These are phyloP conservation scores for Sardinella longiceps DNA, from an alignment of 2,797 vertebrate species.

Conservation along the genomic window DNA sequence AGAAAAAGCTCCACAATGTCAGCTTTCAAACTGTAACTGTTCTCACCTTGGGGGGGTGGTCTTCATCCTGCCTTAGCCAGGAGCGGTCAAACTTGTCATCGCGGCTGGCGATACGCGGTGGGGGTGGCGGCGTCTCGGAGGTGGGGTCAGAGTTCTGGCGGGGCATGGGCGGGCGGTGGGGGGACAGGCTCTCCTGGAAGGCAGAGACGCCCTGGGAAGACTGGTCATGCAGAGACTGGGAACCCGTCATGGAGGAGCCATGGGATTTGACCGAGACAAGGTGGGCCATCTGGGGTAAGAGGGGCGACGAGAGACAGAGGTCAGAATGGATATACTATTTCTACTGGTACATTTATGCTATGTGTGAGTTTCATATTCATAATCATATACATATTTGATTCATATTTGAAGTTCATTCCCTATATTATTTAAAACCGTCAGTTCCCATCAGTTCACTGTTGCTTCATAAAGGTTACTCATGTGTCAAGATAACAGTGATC, in stretches of 20 bases:
- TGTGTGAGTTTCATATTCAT: too few species aligned
- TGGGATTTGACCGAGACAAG: constrained; percentile 96
- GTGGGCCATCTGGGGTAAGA: constrained; percentile 83
- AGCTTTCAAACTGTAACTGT: not conserved
- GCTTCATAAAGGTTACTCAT: too few species aligned
- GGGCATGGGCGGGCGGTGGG: constrained; percentile 94
- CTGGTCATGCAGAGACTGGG: constrained; percentile 96
- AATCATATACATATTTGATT: too few species aligned
- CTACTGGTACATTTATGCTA: not conserved
- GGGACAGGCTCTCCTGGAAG: constrained; percentile 88
- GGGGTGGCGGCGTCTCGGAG: constrained; percentile 93
- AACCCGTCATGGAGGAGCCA: constrained; percentile 90
- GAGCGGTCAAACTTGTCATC: constrained; percentile 94
- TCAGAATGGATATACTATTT: not conserved
- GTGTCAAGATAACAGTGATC: too few species aligned
- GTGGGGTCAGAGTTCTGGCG: constrained; percentile 99
- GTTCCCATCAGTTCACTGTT: too few species aligned
- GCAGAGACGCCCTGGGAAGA: constrained; percentile 89
- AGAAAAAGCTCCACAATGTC: too few species aligned
- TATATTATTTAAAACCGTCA: too few species aligned
- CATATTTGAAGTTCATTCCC: too few species aligned
- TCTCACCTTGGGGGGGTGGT: constrained; percentile 94
- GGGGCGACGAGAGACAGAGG: not conserved
- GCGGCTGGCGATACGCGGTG: constrained; percentile 82
- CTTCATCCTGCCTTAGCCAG: constrained; percentile 97